Base-by-base conservation (phyloP, 2,888 invertebrate genomes). In the Isoperla grammatica region DNA sequence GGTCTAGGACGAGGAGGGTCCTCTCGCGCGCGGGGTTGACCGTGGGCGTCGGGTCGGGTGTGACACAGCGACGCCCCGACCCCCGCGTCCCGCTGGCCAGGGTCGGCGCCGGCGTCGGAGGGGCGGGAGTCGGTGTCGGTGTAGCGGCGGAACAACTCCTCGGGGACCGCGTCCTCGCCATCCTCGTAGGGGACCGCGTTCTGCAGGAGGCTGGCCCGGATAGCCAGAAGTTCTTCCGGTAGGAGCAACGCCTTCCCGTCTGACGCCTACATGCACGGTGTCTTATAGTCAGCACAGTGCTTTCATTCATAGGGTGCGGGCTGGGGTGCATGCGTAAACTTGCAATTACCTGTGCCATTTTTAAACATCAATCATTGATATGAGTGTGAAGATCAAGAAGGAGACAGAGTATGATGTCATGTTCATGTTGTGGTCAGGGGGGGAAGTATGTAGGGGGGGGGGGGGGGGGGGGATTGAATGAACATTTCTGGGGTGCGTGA, bases 101-200 rank as follows among this genome's bases (percentile, higher is more conserved):
- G 1, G 88, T 88, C 0, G 89, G 89, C 0, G 89, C 85, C 0
- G 91, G 91, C 0, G 90, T 90, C 64, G 86, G 73, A n/a, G 0
- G 91, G 90, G 20, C 91, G 78, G 0, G 91, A 92, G 71, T 91
- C 91, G 0, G 90, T 91, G 67, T 90, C 90, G 0, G 90, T 87
- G 69, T 90, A 91, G 64, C 87, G 79, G 68, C 87, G 79, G 71
- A 87, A 88, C 69, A 88, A 78, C 71, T 87, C 87, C 68, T 88
- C 88, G 0, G 87, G 87, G 65, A 88, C 85, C 66, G 83, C 82
- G 66, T 86, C 86, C 61, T 81, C 79, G 0, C 73, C 78, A 65
- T 74, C 75, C 56, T 73, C 61, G 42, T 56, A 62, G 19, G 43
- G 74, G 63, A 76, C 76, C 35, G 77, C 75, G 49, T 75, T 74